Percentiles rank a stretch among this genome's conserved stretches.
phyloP scores from a whole-genome alignment of 2,888 invertebrate species.

The Macrosiphum euphorbiae region DNA sequence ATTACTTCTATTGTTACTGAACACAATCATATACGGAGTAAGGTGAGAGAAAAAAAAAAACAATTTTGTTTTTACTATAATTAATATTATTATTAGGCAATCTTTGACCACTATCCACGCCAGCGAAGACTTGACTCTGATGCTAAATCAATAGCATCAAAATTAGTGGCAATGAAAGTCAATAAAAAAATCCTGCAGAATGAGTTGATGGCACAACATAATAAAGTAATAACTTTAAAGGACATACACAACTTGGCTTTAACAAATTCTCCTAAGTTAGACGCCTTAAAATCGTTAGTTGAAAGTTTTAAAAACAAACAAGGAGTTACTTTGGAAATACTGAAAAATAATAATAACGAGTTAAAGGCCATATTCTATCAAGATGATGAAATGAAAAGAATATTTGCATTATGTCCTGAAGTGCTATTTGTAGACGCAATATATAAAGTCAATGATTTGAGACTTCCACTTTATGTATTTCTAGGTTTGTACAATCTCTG shows the following conservation, averaged over 20 bases:
- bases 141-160: not conserved
- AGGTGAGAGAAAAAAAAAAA: not conserved
- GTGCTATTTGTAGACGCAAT: not conserved
- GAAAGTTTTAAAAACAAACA: not conserved
- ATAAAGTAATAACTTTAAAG: not conserved
- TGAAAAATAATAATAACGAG: not conserved
- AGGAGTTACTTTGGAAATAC: not conserved
- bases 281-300: not conserved
- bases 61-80: not conserved
- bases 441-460: constrained; percentile 17
- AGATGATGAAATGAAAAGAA: not conserved
- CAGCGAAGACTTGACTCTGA: not conserved
- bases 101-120: not conserved
- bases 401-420: not conserved
- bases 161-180: not conserved
- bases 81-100: not conserved
- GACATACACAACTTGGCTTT: not conserved
- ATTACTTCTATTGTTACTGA: not conserved
- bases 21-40: not conserved
- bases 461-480: not conserved
- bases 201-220: not conserved
- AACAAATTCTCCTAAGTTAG: not conserved
- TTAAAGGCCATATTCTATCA: not conserved
- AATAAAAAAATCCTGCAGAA: not conserved
- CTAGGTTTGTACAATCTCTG: not conserved